A percentile compares a stretch with the other conserved stretches of the same genome.
These are phyloP conservation scores for Drosophila asahinai DNA, from an alignment of 1,140 invertebrate genomes.

Conservation along the genomic window DNA sequence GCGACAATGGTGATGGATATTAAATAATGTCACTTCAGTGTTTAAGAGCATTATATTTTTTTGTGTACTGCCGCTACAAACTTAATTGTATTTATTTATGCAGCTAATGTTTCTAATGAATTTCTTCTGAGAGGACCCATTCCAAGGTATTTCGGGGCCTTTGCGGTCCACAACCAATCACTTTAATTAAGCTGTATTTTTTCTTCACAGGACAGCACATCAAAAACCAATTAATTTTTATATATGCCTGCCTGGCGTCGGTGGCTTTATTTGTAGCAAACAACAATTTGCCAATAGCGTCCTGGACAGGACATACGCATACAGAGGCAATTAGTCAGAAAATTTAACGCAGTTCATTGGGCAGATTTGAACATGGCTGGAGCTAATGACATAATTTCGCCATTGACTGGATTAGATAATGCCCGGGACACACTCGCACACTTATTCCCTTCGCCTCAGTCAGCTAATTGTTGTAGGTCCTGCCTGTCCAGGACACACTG, in stretches of 20 bases:
- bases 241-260: conserved; percentile 35
- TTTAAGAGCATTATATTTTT: neutral
- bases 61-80: too few species aligned
- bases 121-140: too few species aligned
- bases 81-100: neutral
- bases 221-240: conserved; percentile 80
- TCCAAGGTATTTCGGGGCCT: neutral
- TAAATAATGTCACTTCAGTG: neutral
- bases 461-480: conserved; percentile 65
- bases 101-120: too few species aligned
- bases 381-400: conserved; percentile 79
- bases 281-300: conserved; percentile 46
- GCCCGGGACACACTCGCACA: conserved; percentile 29
- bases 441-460: neutral
- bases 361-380: conserved; percentile 63
- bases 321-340: conserved; percentile 76
- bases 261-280: conserved; percentile 16
- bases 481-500: conserved; percentile 44
- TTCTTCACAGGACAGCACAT: conserved; percentile 36
- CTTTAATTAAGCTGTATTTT: conserved; percentile 35
- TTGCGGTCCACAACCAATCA: conserved; percentile 12
- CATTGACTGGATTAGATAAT: conserved; percentile 63
- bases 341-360: conserved; percentile 75
- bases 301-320: conserved; percentile 42
- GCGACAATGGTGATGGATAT: neutral